Base-by-base conservation (phyloP, 2,888 invertebrate species). In the Synergus gifuensis region DNA sequence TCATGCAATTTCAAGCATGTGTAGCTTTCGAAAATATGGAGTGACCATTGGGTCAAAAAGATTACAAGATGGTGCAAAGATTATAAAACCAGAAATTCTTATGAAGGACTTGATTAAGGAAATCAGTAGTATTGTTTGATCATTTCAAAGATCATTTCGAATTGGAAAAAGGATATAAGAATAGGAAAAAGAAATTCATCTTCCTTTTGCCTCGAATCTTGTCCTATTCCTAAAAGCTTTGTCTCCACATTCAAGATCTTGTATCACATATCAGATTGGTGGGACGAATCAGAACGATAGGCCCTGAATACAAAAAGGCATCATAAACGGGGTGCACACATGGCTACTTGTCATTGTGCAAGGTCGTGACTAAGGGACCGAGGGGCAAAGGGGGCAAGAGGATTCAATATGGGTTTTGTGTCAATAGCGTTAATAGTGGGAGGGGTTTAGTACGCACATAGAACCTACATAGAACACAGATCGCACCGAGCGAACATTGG, bases 381-480 rank as follows among this genome's bases (percentile, higher is more conserved):
- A 36, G 79, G 82, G 78, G 83, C n/a, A 4, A 18, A 18, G 58
- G 58, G 58, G 9, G 18, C 18, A 11, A 18, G 84, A 85, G 84
- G 85, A 81, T 81, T 83, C 87, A 86, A 87, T 86, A 87, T 86
- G 87, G 87, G 86, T 87, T 86, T 87, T 86, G 87, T 88, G 88
- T 88, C 88, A 90, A 90, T 90, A 89, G 89, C 86, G 84, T 87
- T 88, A 89, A 89, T 90, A 88, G 90, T 89, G 88, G 90, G 90
- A 90, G 90, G 90, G 89, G 89, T 88, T 82, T 80, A 78, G 83
- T 76, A 78, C 81, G 69, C 81, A 73, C 76, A 63, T 76, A 78
- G 82, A 76, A 78, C 77, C 79, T 79, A 83, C 78, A 76, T 76
- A 76, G 81, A 76, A 79, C 77, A 82, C 78, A 83, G 80, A 81